Percentiles rank a stretch among this genome's conserved stretches.
Conservation (phyloP, 2,888 invertebrate genomes). For the Rhopalosiphum nymphaeae region DNA sequence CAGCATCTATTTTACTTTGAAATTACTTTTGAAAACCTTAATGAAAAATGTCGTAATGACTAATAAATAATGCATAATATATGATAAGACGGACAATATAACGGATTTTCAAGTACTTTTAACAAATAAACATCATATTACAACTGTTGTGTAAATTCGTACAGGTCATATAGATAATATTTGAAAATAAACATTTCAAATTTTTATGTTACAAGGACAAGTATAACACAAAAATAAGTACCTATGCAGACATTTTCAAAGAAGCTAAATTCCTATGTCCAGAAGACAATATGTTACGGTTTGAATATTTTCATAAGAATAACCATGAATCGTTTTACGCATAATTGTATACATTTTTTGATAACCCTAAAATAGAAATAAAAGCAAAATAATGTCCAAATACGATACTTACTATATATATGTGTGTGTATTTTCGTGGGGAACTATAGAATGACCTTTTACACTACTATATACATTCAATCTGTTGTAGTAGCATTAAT, state of each 20-base stretch:
- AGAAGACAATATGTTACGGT: slow-evolving; percentile 5
- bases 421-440: background rate
- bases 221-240: slow-evolving; percentile 8
- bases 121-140: background rate
- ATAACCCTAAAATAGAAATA: background rate
- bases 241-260: slow-evolving; percentile 5
- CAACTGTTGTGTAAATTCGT: background rate
- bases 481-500: slow-evolving; percentile 27
- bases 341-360: background rate
- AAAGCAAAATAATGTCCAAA: background rate
- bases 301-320: background rate
- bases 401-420: background rate
- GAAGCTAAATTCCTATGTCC: background rate
- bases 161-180: slow-evolving; percentile 14
- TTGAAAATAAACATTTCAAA: slow-evolving; percentile 34
- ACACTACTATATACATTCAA: background rate
- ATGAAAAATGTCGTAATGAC: slow-evolving; percentile 14
- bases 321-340: slow-evolving; percentile 7
- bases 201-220: slow-evolving; percentile 46
- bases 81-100: slow-evolving; percentile 33
- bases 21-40: slow-evolving; percentile 22
- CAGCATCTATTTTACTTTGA: background rate
- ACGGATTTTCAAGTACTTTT: slow-evolving; percentile 24
- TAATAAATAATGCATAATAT: slow-evolving; percentile 17
- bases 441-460: slow-evolving; percentile 27